Percentiles rank a stretch among this genome's conserved stretches.
These are phyloP conservation scores for Keiferia lycopersicella DNA, from an alignment of 2,888 invertebrate genomes.

Conservation along the genomic window DNA sequence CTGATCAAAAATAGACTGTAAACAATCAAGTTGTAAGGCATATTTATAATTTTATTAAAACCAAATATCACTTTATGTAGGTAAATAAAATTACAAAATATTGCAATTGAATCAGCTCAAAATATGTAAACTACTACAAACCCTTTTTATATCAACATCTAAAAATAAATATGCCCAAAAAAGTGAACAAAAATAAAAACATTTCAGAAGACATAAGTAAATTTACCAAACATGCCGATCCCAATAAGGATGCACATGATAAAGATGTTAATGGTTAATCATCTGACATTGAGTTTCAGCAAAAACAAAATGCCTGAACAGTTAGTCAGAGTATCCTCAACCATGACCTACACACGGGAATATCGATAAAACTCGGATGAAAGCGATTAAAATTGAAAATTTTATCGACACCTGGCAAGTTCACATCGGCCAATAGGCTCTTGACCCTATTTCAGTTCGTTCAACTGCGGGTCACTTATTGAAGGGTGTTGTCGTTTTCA, in stretches of 20 bases:
- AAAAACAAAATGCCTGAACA: slow-evolving; percentile 13
- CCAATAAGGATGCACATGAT: slow-evolving; percentile 15
- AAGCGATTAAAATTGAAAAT: slow-evolving; percentile 17
- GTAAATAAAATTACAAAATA: no score
- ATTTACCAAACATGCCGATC: not conserved
- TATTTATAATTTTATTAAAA: no score
- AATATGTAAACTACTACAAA: no score
- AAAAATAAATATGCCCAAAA: not conserved
- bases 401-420: slow-evolving; percentile 17
- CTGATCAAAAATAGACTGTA: not conserved
- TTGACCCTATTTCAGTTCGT: slow-evolving; percentile 46
- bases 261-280: slow-evolving; percentile 18
- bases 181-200: not conserved
- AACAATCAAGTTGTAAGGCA: not conserved
- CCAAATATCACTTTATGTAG: no score
- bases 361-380: slow-evolving; percentile 17
- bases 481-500: slow-evolving; percentile 9
- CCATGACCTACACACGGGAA: slow-evolving; percentile 17
- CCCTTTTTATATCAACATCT: not conserved
- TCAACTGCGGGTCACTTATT: slow-evolving; percentile 26
- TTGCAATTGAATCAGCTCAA: no score
- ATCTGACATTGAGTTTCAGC: slow-evolving; percentile 15
- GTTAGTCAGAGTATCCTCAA: slow-evolving; percentile 16
- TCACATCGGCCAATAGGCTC: slow-evolving; percentile 32
- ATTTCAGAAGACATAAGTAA: not conserved